Percentiles rank a stretch among this genome's conserved stretches.
Evolutionary conservation across 2,113 vertebrate genomes (phyloP).

Genomic region (Osmerus eperlanus): DNA sequence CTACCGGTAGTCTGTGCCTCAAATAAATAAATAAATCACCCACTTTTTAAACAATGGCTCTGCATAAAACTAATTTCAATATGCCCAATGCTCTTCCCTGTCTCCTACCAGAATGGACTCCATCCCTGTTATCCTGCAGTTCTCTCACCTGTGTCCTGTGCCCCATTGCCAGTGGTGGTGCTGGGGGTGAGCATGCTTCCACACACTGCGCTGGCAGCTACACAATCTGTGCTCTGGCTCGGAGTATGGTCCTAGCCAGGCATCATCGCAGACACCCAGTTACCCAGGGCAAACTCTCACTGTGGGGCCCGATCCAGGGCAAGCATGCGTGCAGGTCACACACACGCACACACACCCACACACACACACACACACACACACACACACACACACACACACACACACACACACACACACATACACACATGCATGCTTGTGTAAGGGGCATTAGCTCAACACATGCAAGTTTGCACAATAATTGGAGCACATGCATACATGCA

Average conservation of each 20-base stretch:
- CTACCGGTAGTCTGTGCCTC: background rate
- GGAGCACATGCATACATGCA: background rate
- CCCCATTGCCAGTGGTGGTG: conserved; percentile 60
- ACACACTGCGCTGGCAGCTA: conserved; percentile 26
- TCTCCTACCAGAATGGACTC: conserved; percentile 1
- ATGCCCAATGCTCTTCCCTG: conserved; percentile 1
- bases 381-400: conserved; percentile 5
- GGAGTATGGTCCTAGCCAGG: conserved; percentile 48
- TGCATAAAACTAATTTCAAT: conserved; percentile 21
- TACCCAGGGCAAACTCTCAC: conserved; percentile 54
- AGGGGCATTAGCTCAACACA: too few species aligned
- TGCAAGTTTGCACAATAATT: background rate
- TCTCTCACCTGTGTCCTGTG: conserved; percentile 72
- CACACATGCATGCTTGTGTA: too few species aligned
- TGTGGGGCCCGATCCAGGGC: conserved; percentile 35
- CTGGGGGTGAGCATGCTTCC: conserved; percentile 72
- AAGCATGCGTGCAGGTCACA: conserved; percentile 11
- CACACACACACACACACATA: conserved; percentile 6
- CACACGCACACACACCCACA: conserved; percentile 7
- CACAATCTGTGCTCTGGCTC: conserved; percentile 45
- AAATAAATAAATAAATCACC: conserved; percentile 22
- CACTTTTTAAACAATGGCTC: background rate
- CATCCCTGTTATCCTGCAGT: conserved; percentile 10
- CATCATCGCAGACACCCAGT: conserved; percentile 55
- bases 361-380: background rate